These are phyloP conservation scores for Protaetia brevitarsis DNA, from an alignment of 1,140 invertebrate species.

Conservation along the genomic window DNA sequence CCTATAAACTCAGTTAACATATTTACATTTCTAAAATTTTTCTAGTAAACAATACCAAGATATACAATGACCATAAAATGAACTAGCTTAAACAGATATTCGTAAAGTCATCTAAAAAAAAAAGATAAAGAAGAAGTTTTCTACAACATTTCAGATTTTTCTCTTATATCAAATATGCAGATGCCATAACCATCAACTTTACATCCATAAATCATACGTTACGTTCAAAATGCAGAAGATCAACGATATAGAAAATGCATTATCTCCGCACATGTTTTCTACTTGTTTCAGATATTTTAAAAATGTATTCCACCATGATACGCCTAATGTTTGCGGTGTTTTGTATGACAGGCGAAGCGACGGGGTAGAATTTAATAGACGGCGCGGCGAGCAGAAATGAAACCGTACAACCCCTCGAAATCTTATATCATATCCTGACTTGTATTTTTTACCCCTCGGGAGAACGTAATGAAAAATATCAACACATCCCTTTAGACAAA, in stretches of 20 bases:
- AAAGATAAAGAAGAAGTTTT: no score
- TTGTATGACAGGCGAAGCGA: conserved; percentile 14
- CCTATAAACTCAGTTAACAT: no score
- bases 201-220: no score
- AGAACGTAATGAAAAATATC: conserved; percentile 29
- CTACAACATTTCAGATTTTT: no score
- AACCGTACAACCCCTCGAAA: conserved; percentile 20
- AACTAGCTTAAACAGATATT: no score
- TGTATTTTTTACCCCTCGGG: conserved; percentile 27
- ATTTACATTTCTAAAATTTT: no score
- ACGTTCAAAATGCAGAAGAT: no score
- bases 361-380: conserved; percentile 22
- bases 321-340: not conserved
- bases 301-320: conserved; percentile 5
- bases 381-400: conserved; percentile 5
- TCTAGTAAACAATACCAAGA: no score
- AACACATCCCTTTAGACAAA: conserved; percentile 45
- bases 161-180: no score
- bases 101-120: no score
- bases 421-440: conserved; percentile 26
- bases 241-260: not conserved
- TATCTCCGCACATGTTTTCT: not conserved
- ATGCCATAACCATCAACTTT: no score
- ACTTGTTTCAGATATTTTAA: conserved; percentile 1
- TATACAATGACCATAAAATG: no score